Evolutionary conservation across 92 coral and sea anemone genomes (phyloP).

Genomic region (Scolanthus callimorphus): DNA sequence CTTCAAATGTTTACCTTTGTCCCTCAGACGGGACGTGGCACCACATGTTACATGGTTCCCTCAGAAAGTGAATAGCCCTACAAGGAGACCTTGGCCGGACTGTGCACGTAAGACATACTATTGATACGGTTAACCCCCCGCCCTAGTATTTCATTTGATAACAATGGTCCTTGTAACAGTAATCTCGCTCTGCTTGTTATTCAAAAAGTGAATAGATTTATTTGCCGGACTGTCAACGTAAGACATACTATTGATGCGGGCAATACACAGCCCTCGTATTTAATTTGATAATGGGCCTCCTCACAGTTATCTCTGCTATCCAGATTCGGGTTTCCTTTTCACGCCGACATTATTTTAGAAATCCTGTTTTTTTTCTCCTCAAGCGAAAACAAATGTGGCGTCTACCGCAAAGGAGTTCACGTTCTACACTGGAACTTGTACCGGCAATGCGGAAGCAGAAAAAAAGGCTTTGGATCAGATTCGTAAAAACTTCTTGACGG

Average conservation of each 20-base stretch:
- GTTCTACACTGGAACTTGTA: constrained; percentile 86
- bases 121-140: no score
- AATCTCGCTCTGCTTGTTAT: no score
- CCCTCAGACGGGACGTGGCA: constrained; percentile 77
- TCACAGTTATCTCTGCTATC: not conserved
- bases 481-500: constrained; percentile 63
- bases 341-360: no score
- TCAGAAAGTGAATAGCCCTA: no score
- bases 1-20: constrained; percentile 63
- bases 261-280: no score
- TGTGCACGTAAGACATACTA: constrained; percentile 95
- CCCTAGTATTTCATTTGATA: no score
- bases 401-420: constrained; percentile 81
- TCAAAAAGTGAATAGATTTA: no score
- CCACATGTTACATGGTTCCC: constrained; percentile 32
- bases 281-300: no score
- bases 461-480: constrained; percentile 60
- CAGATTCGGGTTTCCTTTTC: not conserved
- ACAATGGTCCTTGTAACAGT: no score
- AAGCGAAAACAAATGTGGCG: constrained; percentile 44
- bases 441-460: constrained; percentile 59
- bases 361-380: not conserved
- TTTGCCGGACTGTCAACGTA: no score
- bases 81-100: constrained; percentile 89
- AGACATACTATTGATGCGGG: no score